Evolutionary conservation across 2,888 invertebrate species (phyloP).

Genomic region (Adineta ricciae): DNA sequence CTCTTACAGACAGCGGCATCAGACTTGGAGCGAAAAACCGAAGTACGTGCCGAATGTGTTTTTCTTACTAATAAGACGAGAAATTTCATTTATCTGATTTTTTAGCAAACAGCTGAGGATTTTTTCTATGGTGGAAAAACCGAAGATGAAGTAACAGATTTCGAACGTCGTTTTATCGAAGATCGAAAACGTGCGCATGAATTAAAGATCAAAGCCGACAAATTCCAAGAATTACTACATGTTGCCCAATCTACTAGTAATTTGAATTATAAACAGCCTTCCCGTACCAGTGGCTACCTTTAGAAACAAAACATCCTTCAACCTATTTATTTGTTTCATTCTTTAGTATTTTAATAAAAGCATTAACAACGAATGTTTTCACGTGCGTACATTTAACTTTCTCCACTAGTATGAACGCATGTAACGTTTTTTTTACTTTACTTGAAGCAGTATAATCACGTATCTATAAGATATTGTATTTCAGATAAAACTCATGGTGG

Average conservation of each 20-base stretch:
- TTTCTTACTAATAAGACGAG: too few species aligned
- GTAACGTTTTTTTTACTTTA: neutral
- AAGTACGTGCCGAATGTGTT: neutral
- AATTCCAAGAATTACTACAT: neutral
- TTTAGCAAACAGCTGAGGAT: neutral
- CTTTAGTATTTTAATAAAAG: neutral
- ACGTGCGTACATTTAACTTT: neutral
- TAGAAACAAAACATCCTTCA: neutral
- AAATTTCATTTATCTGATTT: too few species aligned
- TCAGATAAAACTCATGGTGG: neutral
- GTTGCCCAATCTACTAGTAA: neutral
- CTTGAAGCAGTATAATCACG: neutral
- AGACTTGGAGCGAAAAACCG: neutral
- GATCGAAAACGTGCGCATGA: neutral
- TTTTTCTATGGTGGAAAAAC: neutral
- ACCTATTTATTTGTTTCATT: neutral
- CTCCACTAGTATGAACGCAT: neutral
- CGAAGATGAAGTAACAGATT: neutral
- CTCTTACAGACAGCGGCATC: neutral
- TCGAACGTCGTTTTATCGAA: constrained; percentile 6
- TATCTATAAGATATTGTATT: neutral
- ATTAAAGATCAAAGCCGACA: constrained; percentile 3
- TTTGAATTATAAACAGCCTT: neutral
- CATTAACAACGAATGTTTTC: neutral
- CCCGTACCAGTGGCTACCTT: neutral